Base-by-base conservation (phyloP, 2,888 invertebrate genomes). In the Dicycla oo region DNA sequence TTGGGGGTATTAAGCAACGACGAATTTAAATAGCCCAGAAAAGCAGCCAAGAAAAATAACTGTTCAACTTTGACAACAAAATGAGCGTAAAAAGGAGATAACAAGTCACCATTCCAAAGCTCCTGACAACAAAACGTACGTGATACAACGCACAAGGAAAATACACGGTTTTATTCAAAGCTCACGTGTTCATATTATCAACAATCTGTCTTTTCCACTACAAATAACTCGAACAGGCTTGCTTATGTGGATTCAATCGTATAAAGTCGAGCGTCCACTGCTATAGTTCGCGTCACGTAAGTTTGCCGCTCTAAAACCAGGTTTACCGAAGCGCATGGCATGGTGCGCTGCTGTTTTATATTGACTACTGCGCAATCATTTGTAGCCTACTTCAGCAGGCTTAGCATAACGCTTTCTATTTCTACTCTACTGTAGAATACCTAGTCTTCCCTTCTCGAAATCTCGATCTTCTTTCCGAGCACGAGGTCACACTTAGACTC, bases 121-220 rank as follows among this genome's bases (percentile, higher is more conserved):
- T 56, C 5, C 56, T 57, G 78, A 51, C 62, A 76, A 63, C 64
- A 65, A 70, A 61, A 61, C 57, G 47, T 43, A 75, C 77, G 53
- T 65, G 81, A 65, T 61, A 81, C 65, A 70, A 76, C 51, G n/a
- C 11, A 67, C 11, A 18, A 58, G 78, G 57, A 77, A 78, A 79
- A 83, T 66, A 51, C 57, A 75, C 57, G 23, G 30, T 58, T 61
- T 67, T 71, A 71, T 73, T 76, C 81, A 76, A 53, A 67, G 54
- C 71, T 67, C 63, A 72, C 71, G 64, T 76, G 68, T 56, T 73
- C 61, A 51, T 53, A 75, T 78, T 82, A 81, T 58, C 45, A 64
- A 76, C 68, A 61, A 76, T 79, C 66, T 77, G 68, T 78, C 73
- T 68, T 47, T 73, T 69, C 40, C 79, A 73, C 58, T 49, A 82